These are phyloP conservation scores for Caiman crocodilus DNA, from an alignment of 2,797 vertebrate species.

Conservation along the genomic window DNA sequence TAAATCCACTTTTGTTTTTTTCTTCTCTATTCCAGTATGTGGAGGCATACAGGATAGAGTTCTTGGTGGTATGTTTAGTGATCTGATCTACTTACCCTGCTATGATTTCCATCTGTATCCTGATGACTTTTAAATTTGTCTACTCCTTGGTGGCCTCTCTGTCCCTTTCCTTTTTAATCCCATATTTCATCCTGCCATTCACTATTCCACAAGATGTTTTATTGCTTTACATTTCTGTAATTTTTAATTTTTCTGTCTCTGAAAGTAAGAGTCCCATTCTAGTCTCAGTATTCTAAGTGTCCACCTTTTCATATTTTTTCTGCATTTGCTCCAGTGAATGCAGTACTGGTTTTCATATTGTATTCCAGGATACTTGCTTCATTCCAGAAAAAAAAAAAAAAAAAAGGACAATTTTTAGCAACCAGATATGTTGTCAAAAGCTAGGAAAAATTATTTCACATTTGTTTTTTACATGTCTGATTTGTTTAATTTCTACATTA, in stretches of 20 bases:
- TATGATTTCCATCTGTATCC: background rate
- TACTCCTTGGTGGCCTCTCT: background rate
- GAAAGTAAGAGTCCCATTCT: background rate
- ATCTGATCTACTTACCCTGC: background rate
- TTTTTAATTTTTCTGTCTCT: background rate
- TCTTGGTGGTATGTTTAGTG: background rate
- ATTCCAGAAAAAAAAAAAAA: background rate
- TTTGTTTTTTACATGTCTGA: rapidly evolving
- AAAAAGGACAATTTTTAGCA: background rate
- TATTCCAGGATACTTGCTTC: background rate
- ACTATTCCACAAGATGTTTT: background rate
- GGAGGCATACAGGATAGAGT: background rate
- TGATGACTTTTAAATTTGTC: background rate
- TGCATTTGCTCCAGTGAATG: background rate
- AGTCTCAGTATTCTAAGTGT: background rate
- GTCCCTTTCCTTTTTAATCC: background rate
- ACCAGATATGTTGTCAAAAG: background rate
- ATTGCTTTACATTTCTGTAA: background rate
- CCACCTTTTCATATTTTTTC: background rate
- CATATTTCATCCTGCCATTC: background rate
- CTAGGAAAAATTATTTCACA: background rate
- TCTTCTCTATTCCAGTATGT: background rate
- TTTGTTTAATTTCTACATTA: background rate
- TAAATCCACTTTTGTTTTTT: background rate
- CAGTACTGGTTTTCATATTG: background rate